A percentile compares a stretch with the other conserved stretches of the same genome.
Conservation (phyloP, 2,113 vertebrate species). For the Xyrauchen texanus region DNA sequence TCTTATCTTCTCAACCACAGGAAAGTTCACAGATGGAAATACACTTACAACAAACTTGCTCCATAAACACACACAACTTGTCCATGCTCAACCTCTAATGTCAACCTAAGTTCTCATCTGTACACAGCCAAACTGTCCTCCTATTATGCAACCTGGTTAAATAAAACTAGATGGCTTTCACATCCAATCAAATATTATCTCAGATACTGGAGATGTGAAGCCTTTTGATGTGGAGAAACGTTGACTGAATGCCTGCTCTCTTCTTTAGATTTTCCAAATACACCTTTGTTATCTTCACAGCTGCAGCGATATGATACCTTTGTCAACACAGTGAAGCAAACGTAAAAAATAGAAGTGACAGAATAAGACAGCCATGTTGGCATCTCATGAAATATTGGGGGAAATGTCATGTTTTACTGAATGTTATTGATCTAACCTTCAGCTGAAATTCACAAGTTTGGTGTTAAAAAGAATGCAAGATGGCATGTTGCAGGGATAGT, state of each 20-base stretch:
- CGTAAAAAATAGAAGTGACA: not conserved
- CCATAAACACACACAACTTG: too few species aligned
- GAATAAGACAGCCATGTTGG: conserved; percentile 7
- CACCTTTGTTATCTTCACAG: not conserved
- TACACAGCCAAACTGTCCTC: conserved; percentile 75
- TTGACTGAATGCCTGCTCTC: too few species aligned
- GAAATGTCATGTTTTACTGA: not conserved
- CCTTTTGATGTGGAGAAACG: conserved; percentile 43
- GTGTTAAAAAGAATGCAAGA: not conserved
- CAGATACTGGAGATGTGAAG: conserved; percentile 71
- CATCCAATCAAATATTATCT: conserved; percentile 85
- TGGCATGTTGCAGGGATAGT: not conserved
- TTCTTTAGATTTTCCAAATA: conserved; percentile 35
- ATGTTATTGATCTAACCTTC: conserved; percentile 4
- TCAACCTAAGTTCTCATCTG: conserved; percentile 8
- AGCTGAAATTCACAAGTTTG: not conserved
- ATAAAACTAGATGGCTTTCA: conserved; percentile 92
- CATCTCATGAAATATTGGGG: conserved; percentile 19
- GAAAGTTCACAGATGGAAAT: too few species aligned
- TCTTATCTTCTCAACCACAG: too few species aligned
- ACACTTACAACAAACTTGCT: too few species aligned
- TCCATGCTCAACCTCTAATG: too few species aligned
- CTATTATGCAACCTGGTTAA: conserved; percentile 83
- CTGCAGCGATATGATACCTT: conserved; percentile 21
- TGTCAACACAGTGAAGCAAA: not conserved